Conservation (phyloP, 2,797 vertebrate species). For the Sebastes nivosus region DNA sequence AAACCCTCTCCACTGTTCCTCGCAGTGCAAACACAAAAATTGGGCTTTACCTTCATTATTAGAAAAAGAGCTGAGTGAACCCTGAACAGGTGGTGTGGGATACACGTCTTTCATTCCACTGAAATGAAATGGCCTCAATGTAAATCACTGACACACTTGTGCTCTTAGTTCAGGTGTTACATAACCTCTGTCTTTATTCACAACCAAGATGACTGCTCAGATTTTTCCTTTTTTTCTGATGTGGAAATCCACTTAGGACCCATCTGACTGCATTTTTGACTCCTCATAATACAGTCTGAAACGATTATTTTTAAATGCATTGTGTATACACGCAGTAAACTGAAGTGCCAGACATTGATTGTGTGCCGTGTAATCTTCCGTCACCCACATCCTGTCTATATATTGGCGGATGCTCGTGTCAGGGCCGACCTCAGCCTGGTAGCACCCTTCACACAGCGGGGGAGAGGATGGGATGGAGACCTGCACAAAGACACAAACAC, state of each 20-base stretch:
- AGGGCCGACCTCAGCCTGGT: not conserved
- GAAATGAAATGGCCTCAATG: slow-evolving; percentile 11
- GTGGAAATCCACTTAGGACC: not conserved
- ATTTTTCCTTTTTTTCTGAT: not conserved
- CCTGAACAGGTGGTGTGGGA: not conserved
- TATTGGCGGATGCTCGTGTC: not conserved
- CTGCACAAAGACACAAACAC: slow-evolving; percentile 27
- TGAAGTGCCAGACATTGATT: not conserved
- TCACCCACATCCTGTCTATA: not conserved
- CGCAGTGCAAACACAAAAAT: slow-evolving; percentile 36
- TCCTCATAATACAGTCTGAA: not conserved
- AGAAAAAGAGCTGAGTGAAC: slow-evolving; percentile 22
- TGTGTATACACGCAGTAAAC: not conserved
- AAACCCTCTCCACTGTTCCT: slow-evolving; percentile 15
- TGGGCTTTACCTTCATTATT: slow-evolving; percentile 29
- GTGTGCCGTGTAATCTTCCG: not conserved
- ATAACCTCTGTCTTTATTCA: not conserved
- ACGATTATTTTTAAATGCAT: not conserved
- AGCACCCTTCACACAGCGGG: slow-evolving; percentile 36
- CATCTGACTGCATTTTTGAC: not conserved
- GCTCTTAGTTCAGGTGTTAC: not conserved
- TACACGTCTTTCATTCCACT: slow-evolving; percentile 48
- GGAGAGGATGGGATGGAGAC: slow-evolving; percentile 19
- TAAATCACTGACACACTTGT: slow-evolving; percentile 5
- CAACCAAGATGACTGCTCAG: not conserved